phyloP scores from a whole-genome alignment of 2,113 vertebrate genomes.

The Siphamia tubifer region DNA sequence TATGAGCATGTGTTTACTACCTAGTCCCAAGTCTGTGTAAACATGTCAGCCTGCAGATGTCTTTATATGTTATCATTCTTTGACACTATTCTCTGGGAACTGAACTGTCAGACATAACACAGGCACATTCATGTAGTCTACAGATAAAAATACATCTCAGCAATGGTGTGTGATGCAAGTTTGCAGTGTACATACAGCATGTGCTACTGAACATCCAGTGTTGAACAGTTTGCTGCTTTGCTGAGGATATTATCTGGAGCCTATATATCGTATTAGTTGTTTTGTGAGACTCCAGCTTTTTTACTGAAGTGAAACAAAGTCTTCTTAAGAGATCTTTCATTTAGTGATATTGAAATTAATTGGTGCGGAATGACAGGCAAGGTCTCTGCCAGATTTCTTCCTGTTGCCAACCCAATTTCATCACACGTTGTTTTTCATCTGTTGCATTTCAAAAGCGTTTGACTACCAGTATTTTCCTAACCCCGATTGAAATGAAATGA shows the following conservation, averaged over 20 bases:
- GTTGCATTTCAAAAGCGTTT: neutral
- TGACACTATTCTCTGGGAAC: slow-evolving; percentile 7
- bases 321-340: neutral
- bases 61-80: slow-evolving; percentile 22
- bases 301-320: neutral
- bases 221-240: neutral
- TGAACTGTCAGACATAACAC: neutral
- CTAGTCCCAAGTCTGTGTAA: slow-evolving; percentile 5
- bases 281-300: slow-evolving; percentile 2
- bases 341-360: slow-evolving; percentile 39
- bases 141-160: neutral
- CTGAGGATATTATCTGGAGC: neutral
- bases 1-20: neutral
- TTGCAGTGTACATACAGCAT: neutral
- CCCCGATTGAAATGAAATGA: neutral
- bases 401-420: neutral
- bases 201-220: neutral
- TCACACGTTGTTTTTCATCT: neutral
- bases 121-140: neutral
- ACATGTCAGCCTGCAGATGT: slow-evolving; percentile 36
- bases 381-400: slow-evolving; percentile 20
- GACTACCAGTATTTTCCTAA: neutral
- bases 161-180: neutral
- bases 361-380: neutral
- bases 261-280: neutral